phyloP scores from a whole-genome alignment of 2,888 invertebrate genomes.

The Caenorhabditis macrosperma region DNA sequence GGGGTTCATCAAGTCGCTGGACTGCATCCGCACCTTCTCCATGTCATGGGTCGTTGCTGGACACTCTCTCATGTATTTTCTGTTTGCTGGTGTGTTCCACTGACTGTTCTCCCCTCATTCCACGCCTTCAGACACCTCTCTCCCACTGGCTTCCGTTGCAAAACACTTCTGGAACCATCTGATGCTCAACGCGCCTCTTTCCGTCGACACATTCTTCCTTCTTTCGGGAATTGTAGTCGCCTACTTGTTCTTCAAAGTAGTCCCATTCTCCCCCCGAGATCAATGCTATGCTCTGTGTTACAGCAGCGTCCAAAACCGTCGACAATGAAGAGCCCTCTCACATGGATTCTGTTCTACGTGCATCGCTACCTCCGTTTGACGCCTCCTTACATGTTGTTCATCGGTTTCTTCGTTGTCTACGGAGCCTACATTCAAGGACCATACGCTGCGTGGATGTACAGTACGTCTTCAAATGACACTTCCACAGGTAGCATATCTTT shows the following conservation, averaged over 20 bases:
- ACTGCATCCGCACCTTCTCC: slow-evolving; percentile 71
- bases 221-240: slow-evolving; percentile 69
- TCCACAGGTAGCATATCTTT: neutral
- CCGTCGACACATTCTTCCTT: slow-evolving; percentile 74
- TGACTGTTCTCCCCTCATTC: neutral
- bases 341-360: slow-evolving; percentile 72
- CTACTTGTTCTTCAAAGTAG: slow-evolving; percentile 69
- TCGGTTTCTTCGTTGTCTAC: slow-evolving; percentile 58
- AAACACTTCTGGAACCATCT: slow-evolving; percentile 45
- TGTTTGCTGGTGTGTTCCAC: slow-evolving; percentile 6
- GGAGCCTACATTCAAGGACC: slow-evolving; percentile 51
- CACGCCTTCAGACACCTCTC: slow-evolving; percentile 16
- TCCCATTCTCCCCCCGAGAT: neutral
- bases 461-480: slow-evolving; percentile 1
- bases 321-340: slow-evolving; percentile 50
- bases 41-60: slow-evolving; percentile 71
- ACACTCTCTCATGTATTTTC: slow-evolving; percentile 47
- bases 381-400: slow-evolving; percentile 59
- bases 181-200: slow-evolving; percentile 60
- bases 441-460: slow-evolving; percentile 48
- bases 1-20: slow-evolving; percentile 66
- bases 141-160: slow-evolving; percentile 3
- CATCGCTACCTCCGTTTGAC: slow-evolving; percentile 67
- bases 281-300: neutral
- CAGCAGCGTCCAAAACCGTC: slow-evolving; percentile 31